Evolutionary conservation across 2,797 vertebrate species (phyloP), one percentile per base, ranked within the genome.

Genomic region (Lithobates pipiens): DNA sequence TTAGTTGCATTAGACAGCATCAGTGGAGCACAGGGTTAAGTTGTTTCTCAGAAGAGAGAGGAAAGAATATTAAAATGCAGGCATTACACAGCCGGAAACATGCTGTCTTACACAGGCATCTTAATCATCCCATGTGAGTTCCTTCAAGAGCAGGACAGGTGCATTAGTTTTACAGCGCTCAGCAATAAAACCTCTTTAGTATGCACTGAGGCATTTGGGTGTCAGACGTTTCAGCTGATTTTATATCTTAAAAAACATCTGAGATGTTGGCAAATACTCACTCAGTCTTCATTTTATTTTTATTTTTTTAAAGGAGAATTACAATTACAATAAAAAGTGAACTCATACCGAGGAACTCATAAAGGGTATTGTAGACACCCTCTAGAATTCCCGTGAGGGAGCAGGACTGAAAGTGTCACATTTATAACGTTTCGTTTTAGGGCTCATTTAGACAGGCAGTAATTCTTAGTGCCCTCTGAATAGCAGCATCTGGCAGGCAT

Each of bases 51-150:
- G 42, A 63, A 36, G 68, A 83, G 42, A 32, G 36, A 76, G 61
- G 61, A 75, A 65, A 36, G 65, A 57, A 75, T 67, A 68, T 69
- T 76, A 77, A 83, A 69, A 83, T 77, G 65, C 44, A 54, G 76
- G 73, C 74, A 76, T 68, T 77, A 69, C 50, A 54, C 18, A 69
- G 74, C 74, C 82, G 65, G 73, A 83, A 76, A 76, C 82, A 83
- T 77, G 61, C 82, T 69, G 61, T 36, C 73, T 77, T 77, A 72
- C 75, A 54, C 65, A 61, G 44, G 57, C 67, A 70, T 70, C 75
- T 84, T 71, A 77, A 70, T 77, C 77, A 84, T 84, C 82, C 82
- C 82, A 84, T 84, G 82, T 84, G 82, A 84, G 72, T 77, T 70
- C 67, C 32, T 71, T 71, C 50, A 36, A 13, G 63, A 77, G 54